Base-by-base conservation (phyloP, 2,888 invertebrate species). In the Omphaloscelis lunosa region DNA sequence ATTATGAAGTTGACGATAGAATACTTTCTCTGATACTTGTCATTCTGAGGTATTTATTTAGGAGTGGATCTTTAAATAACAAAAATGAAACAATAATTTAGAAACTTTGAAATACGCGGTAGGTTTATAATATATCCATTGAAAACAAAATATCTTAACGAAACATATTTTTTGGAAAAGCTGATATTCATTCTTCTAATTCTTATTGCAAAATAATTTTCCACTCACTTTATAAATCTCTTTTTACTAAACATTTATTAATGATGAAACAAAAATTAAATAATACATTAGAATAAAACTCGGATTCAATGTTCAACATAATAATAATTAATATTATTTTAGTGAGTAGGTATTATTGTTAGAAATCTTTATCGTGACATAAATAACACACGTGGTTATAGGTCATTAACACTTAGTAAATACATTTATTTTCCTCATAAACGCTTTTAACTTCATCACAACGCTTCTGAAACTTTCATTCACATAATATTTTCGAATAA, bases 331-430 rank as follows among this genome's bases (percentile, higher is more conserved):
- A 48, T 39, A 63, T 39, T 15, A 1, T 6, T 48, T 61, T 34
- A 53, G 23, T 39, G 39, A 63, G 8, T n/a, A n/a, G n/a, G n/a
- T 76, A 41, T 62, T n/a, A 23, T 51, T 51, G 17, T 48, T 3
- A 41, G 8, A n/a, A 78, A 58, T 23, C 56, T 63, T 67, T 83
- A 34, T 81, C 39, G 2, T 23, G 4, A 15, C 9, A 23, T 41
- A 9, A 45, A 59, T 11, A 63, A 11, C 12, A 72, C 51, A 70
- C 39, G 20, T 72, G 51, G 34, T 70, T 20, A 27, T 0, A 39
- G 39, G 6, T 70, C 70, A 62, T 71, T 67, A 34, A 27, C 34
- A 58, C 41, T 59, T 20, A 27, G 2, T 29, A 11, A n/a, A 39
- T 48, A 66, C 23, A 58, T 39, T 48, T 23, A 63, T 27, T 48